Evolutionary conservation across 2,797 vertebrate genomes (phyloP), one percentile per base, ranked within the genome.

Genomic region (Oreochromis grahami): DNA sequence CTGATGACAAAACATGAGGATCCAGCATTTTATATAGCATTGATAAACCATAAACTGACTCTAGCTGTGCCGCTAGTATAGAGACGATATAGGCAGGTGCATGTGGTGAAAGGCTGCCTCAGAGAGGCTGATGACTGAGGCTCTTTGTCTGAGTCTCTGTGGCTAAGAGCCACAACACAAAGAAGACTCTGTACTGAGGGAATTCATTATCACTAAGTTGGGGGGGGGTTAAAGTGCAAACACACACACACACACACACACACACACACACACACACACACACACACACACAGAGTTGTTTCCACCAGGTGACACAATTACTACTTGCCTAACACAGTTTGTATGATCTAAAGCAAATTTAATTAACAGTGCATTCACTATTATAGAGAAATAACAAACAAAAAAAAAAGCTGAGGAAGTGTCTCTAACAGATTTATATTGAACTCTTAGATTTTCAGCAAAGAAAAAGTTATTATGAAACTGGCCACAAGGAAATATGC

Each of bases 201-300:
- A 94, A 95, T 94, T 96, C 93, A 94, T 94, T 94, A 91, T 88
- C 84, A 58, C 89, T 91, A 87, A 94, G 93, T 93, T 84, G 78
- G 63, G 65, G 17, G 78, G 79, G 78, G 79, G 84, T 83, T 87
- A 85, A 84, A 77, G 79, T 51, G 41, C 76, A 80, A 50, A 51
- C 50, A 81, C 8, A 8, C 13, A 34, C 34, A 10, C 32, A 51
- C 65, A 60, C 53, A 55, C 13, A 26, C 24, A 26, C 21, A 26
- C 21, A 0, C 10, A 52, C 48, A 53, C n/a, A 24, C n/a, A 12
- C 19, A 6, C 41, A 43, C 43, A 45, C 43, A 45, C 76, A 81
- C 38, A 43, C 5, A 45, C 3, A 10, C 24, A 55, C 60, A 34
- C 7, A 21, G 0, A 70, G 9, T 29, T 72, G 41, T 50, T 74